Evolutionary conservation across 1,140 invertebrate genomes (phyloP).

Genomic region (Galleria mellonella): DNA sequence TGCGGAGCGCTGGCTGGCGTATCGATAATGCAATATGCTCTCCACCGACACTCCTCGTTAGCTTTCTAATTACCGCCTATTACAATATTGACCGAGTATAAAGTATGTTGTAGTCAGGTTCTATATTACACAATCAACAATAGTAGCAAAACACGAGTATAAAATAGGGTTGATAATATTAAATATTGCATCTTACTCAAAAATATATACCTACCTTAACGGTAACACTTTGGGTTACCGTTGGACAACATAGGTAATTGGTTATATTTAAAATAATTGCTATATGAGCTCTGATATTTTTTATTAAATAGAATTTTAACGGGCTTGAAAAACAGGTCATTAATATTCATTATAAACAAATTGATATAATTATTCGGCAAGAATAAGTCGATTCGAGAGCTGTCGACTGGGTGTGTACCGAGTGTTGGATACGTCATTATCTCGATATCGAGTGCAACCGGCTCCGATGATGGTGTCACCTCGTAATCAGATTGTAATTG

Average conservation of each 20-base stretch:
- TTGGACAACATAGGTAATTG: constrained; percentile 35
- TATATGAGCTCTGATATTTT: constrained; percentile 33
- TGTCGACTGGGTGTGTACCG: constrained; percentile 45
- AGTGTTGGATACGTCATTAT: constrained; percentile 45
- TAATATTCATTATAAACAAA: constrained; percentile 68
- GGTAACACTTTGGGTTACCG: constrained; percentile 19
- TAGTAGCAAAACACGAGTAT: neutral
- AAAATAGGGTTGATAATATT: constrained; percentile 4
- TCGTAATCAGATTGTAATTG: constrained; percentile 58
- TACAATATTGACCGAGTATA: neutral
- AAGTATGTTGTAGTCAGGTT: neutral
- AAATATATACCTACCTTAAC: constrained; percentile 25
- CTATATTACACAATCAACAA: neutral
- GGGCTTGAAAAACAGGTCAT: constrained; percentile 29
- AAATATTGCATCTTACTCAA: too few species aligned
- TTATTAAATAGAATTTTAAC: constrained; percentile 34
- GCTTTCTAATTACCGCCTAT: constrained; percentile 30
- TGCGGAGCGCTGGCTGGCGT: constrained; percentile 13
- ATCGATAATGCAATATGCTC: constrained; percentile 43
- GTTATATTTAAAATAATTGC: constrained; percentile 45
- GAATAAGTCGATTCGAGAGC: constrained; percentile 47
- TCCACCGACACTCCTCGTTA: constrained; percentile 24
- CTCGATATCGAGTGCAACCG: constrained; percentile 35
- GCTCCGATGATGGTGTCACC: constrained; percentile 23
- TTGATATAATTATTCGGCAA: constrained; percentile 61